Evolutionary conservation across 2,113 vertebrate species (phyloP).

Genomic region (Chloropsis cyanopogon): DNA sequence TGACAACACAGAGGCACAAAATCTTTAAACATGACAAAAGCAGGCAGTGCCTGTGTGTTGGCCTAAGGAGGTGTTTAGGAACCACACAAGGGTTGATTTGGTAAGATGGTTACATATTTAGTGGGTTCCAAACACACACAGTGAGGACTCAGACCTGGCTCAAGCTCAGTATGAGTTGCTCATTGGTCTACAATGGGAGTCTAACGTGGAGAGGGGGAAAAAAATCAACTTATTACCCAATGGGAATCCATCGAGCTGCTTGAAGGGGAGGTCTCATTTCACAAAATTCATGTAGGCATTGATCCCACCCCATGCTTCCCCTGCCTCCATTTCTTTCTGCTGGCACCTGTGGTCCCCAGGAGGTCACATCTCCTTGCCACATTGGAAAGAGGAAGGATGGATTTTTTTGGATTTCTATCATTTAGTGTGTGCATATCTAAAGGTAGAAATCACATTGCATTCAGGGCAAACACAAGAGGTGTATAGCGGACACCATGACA

Average conservation of each 20-base stretch:
- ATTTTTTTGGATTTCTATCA: not conserved
- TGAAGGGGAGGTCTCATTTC: not conserved
- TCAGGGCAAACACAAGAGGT: not conserved
- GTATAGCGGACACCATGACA: not conserved
- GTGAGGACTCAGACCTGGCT: not conserved
- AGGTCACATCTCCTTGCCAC: not conserved
- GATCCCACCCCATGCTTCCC: not conserved
- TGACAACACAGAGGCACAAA: not conserved
- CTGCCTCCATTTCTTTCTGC: not conserved
- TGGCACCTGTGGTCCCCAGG: accelerated
- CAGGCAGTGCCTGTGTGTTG: not conserved
- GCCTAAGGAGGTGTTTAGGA: not conserved
- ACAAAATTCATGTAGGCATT: accelerated
- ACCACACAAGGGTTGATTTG: not conserved
- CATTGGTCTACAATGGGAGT: not conserved
- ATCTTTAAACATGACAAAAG: not conserved
- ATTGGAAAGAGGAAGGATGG: not conserved
- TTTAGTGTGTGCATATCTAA: not conserved
- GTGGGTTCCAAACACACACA: not conserved
- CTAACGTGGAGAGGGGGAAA: not conserved
- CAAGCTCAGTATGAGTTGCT: not conserved
- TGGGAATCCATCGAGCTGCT: not conserved
- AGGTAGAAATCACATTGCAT: not conserved
- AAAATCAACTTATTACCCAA: not conserved
- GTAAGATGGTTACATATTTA: not conserved